Evolutionary conservation across 1,140 invertebrate species (phyloP).

Genomic region (Drosophila sulfurigaster): DNA sequence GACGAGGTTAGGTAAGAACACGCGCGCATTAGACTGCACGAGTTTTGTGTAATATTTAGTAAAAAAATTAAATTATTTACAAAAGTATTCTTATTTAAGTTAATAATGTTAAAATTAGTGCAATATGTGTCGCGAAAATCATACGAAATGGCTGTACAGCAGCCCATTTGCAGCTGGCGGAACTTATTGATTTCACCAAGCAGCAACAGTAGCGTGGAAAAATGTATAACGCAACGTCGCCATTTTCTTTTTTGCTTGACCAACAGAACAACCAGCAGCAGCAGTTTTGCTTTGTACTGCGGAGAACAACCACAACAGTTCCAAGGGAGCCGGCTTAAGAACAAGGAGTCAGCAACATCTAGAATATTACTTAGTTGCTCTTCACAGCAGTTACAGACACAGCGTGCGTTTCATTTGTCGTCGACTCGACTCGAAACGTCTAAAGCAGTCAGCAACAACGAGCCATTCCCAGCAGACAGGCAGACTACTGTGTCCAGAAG

Average conservation of each 20-base stretch:
- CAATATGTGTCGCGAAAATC: constrained; percentile 66
- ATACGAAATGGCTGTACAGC: constrained; percentile 41
- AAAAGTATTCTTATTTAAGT: constrained; percentile 16
- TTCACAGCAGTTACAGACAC: constrained; percentile 44
- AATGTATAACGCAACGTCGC: constrained; percentile 78
- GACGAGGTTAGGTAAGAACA: constrained; percentile 84
- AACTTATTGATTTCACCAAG: constrained; percentile 80
- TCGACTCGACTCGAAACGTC: constrained; percentile 53
- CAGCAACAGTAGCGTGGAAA: constrained; percentile 53
- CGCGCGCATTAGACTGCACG: constrained; percentile 54
- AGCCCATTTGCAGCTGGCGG: constrained; percentile 63
- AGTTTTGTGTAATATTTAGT: constrained; percentile 46
- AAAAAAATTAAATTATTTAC: constrained; percentile 31
- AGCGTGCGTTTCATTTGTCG: constrained; percentile 66
- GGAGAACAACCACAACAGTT: constrained; percentile 72
- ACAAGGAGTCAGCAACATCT: constrained; percentile 51
- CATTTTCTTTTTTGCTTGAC: constrained; percentile 84
- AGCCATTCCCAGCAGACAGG: constrained; percentile 53
- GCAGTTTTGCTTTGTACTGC: constrained; percentile 75
- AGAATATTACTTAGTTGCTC: constrained; percentile 44
- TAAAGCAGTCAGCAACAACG: constrained; percentile 42
- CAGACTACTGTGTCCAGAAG: constrained; percentile 46
- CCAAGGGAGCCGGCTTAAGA: constrained; percentile 57
- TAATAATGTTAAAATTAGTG: constrained; percentile 76
- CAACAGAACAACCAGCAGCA: constrained; percentile 75